Base-by-base conservation (phyloP, 1,140 invertebrate genomes). In the Bactericera cockerelli region DNA sequence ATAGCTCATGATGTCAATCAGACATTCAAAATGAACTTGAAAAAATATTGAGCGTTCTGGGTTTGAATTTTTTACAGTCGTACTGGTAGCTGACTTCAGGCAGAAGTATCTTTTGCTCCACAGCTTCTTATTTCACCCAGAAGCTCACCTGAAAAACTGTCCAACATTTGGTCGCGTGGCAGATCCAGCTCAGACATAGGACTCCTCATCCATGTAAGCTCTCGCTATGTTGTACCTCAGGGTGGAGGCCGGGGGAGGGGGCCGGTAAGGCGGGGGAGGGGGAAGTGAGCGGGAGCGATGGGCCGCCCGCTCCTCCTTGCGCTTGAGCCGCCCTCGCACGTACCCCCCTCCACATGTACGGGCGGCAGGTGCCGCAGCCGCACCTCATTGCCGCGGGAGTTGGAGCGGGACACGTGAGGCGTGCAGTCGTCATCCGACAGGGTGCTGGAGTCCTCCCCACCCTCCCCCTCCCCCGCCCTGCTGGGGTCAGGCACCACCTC, bases 331-430 rank as follows among this genome's bases (percentile, higher is more conserved):
- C 8, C 64, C 65, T 11, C 63, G 59, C 1, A 62, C 59, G 70
- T 38, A 71, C 68, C 14, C n/a, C 69, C 69, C 0, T 71, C 70
- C 65, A 78, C 76, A 62, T 79, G 79, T 22, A 81, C 78, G 0
- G 79, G 79, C 1, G 79, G 78, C 19, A 81, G 64, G 61, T 82
- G 79, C 61, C 78, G 70, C 2, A 82, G 70, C 61, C 72, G 74
- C 33, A 75, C 67, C 58, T 75, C 73, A 59, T 75, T 74, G 0
- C 73, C 74, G n/a, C 75, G 63, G 2, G 74, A 75, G 63, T 76
- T 77, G 24, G 73, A 75, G 16, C 75, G 63, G 8, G 75, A 76
- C 0, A 77, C 72, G 59, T 76, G 74, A 16, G 75, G 75, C 0
- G 75, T 77, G 39, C 74, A 76, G 64, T 76, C 75, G 58, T 76